Base-by-base conservation (phyloP, 2,113 vertebrate species). In the Argyrosomus japonicus region DNA sequence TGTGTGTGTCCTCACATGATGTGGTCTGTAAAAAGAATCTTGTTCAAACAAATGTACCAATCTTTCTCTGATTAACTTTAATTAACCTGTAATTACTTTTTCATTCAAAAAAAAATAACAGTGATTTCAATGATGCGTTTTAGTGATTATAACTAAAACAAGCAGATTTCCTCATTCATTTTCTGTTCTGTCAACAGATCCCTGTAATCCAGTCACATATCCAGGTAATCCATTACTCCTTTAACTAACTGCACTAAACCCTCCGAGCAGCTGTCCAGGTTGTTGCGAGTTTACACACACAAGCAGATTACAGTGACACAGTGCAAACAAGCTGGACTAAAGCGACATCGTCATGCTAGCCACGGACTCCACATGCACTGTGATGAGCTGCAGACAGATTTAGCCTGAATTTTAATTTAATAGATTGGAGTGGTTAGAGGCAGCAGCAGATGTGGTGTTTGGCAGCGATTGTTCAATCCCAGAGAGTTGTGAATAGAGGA, bases 371-470 rank as follows among this genome's bases (percentile, higher is more conserved):
- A 71, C 75, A 70, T 61, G 77, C 87, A 82, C 75, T 43, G 62
- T 77, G 76, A 71, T 89, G 69, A 85, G 75, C 79, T 63, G 48
- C 76, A 36, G 32, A 68, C 80, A 83, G 84, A 86, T 90, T 89
- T 85, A 75, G 80, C 63, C 87, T 67, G 64, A 45, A 82, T 87
- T 91, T 84, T 87, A 75, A 92, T 94, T 92, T 77, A 72, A 74
- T 60, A 84, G 87, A 92, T 81, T 81, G 79, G 84, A 81, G 53
- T 57, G 48, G 54, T 40, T 45, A 75, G 77, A 85, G 77, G 71
- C 77, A 81, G 73, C 86, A 92, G 80, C 93, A 93, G 89, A 89
- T 92, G 90, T 92, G 86, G 5, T 43, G 45, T 81, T 86, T 92
- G 77, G 89, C 80, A 84, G 65, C 21, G 14, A 68, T 50, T 0